A percentile compares a stretch with the other conserved stretches of the same genome.
Conservation (phyloP, 2,797 vertebrate species). For the Pagetopsis macropterus region DNA sequence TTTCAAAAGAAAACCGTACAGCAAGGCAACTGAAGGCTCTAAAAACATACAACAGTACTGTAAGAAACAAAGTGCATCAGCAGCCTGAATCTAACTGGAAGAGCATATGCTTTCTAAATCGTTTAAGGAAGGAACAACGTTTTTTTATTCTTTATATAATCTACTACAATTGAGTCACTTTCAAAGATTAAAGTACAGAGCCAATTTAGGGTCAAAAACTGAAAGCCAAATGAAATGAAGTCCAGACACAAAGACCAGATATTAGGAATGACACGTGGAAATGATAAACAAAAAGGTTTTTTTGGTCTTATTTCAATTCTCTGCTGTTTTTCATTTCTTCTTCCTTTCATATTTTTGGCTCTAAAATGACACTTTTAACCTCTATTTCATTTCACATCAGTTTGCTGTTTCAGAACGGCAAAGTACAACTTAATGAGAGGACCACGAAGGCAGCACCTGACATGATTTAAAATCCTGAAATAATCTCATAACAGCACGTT, state of each 20-base stretch:
- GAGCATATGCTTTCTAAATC: slow-evolving; percentile 21
- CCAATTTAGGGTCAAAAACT: slow-evolving; percentile 16
- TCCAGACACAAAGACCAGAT: slow-evolving; percentile 2
- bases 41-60: slow-evolving; percentile 7
- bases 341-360: slow-evolving; percentile 26
- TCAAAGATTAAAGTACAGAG: slow-evolving; percentile 14
- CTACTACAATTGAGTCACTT: background rate
- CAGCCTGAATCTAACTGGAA: slow-evolving; percentile 7
- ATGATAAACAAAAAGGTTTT: background rate
- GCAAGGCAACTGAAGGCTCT: slow-evolving; percentile 56
- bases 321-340: background rate
- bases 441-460: slow-evolving; percentile 43
- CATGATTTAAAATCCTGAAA: slow-evolving; percentile 61
- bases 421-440: slow-evolving; percentile 22
- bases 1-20: slow-evolving; percentile 34
- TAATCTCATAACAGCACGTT: slow-evolving; percentile 70
- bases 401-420: slow-evolving; percentile 14
- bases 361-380: slow-evolving; percentile 5
- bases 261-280: background rate
- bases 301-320: background rate
- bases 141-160: too few relatives aligned
- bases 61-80: slow-evolving; percentile 21
- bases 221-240: slow-evolving; percentile 10
- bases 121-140: background rate
- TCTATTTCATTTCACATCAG: slow-evolving; percentile 17